Conservation (phyloP, 2,888 invertebrate species). For the Melipona beecheii region DNA sequence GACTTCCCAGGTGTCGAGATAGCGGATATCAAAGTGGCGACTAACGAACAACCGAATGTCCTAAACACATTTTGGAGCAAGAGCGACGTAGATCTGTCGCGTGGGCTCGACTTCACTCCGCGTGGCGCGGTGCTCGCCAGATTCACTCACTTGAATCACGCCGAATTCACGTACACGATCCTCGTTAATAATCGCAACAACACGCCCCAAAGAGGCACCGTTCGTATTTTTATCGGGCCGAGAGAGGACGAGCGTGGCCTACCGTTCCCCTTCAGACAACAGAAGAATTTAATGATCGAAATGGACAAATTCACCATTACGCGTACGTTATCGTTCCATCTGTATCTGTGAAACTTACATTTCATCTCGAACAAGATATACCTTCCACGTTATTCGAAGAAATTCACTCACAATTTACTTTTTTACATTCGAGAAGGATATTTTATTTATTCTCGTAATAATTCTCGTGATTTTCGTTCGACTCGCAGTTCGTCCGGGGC, state of each 20-base stretch:
- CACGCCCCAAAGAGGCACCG: conserved; percentile 86
- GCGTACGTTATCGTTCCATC: conserved; percentile 85
- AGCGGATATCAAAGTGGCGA: conserved; percentile 85
- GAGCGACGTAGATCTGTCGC: conserved; percentile 90
- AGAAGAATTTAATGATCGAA: conserved; percentile 89
- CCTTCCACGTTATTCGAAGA: no score
- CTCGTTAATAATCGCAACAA: conserved; percentile 86
- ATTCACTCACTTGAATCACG: conserved; percentile 92
- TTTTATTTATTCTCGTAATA: no score
- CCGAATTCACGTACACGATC: conserved; percentile 88
- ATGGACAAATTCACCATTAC: conserved; percentile 89
- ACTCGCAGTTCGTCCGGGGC: conserved; percentile 87
- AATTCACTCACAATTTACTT: no score
- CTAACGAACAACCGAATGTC: conserved; percentile 85
- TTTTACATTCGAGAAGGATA: no score
- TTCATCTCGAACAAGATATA: no score
- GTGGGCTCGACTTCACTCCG: conserved; percentile 93
- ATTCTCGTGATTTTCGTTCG: neutral
- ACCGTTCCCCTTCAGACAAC: conserved; percentile 87
- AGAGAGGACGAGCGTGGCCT: conserved; percentile 88
- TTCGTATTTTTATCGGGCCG: conserved; percentile 90
- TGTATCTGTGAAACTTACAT: no score
- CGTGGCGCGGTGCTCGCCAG: conserved; percentile 90
- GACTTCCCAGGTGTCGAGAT: conserved; percentile 88
- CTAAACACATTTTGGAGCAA: conserved; percentile 92